Evolutionary conservation across 1,140 invertebrate species (phyloP).

Genomic region (Drosophila mauritiana): DNA sequence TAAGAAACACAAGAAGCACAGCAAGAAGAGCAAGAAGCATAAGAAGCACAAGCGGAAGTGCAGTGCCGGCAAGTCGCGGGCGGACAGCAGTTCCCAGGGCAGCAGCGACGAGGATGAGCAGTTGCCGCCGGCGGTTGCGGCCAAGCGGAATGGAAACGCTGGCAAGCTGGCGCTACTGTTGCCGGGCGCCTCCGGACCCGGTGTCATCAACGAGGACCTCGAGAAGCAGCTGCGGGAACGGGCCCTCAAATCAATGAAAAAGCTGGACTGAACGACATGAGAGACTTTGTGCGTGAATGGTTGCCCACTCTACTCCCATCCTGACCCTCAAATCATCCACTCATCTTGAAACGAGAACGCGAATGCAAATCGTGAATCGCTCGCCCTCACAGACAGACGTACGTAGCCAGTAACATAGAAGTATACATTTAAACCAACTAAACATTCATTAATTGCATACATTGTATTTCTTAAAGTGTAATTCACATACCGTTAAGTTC

Average conservation of each 20-base stretch:
- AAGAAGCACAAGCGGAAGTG: slow-evolving; percentile 87
- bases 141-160: slow-evolving; percentile 75
- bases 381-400: slow-evolving; percentile 46
- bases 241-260: slow-evolving; percentile 89
- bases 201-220: slow-evolving; percentile 90
- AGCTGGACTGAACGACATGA: slow-evolving; percentile 74
- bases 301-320: slow-evolving; percentile 20
- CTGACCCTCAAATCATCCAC: slow-evolving; percentile 8
- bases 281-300: slow-evolving; percentile 22
- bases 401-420: slow-evolving; percentile 68
- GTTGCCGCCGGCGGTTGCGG: slow-evolving; percentile 34
- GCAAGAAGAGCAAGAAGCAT: slow-evolving; percentile 89
- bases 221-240: slow-evolving; percentile 95
- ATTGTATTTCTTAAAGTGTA: slow-evolving; percentile 73
- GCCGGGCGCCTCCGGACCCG: slow-evolving; percentile 86
- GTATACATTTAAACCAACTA: slow-evolving; percentile 66
- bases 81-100: slow-evolving; percentile 86
- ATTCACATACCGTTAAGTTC: slow-evolving; percentile 72
- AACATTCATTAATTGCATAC: slow-evolving; percentile 63
- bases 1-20: slow-evolving; percentile 89
- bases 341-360: not conserved
- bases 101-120: slow-evolving; percentile 86
- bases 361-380: not conserved
- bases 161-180: slow-evolving; percentile 85
- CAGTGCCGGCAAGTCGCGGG: slow-evolving; percentile 85